Percentiles rank a stretch among this genome's conserved stretches.
phyloP scores from a whole-genome alignment of 2,888 invertebrate genomes.

The Anoplius nigerrimus region DNA sequence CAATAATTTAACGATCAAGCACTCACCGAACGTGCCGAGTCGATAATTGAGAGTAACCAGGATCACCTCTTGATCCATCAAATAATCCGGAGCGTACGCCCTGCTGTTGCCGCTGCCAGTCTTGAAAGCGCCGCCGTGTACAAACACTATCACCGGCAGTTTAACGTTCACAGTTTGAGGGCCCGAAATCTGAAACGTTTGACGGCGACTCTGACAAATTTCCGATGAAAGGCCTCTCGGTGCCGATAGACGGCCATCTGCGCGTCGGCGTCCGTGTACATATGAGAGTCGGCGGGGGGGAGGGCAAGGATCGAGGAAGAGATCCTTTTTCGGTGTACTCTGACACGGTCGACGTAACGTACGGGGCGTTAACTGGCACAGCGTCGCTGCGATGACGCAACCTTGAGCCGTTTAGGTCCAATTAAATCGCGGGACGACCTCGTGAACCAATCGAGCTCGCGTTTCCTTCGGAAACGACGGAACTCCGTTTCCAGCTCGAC shows the following conservation, averaged over 20 bases:
- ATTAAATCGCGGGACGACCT: constrained; percentile 45
- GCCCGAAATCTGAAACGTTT: constrained; percentile 37
- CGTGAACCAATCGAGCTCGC: constrained; percentile 48
- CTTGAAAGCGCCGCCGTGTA: constrained; percentile 62
- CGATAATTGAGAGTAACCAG: constrained; percentile 69
- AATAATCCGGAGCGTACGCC: constrained; percentile 58
- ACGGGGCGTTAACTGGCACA: background rate
- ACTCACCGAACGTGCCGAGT: constrained; percentile 64
- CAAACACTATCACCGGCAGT: constrained; percentile 63
- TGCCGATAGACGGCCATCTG: too few species aligned
- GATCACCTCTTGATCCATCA: constrained; percentile 63
- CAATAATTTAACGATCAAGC: too few species aligned
- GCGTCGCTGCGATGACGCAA: constrained; percentile 5
- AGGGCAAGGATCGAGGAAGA: too few species aligned
- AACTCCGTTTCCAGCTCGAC: background rate
- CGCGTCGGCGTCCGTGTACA: background rate
- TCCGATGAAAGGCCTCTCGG: background rate
- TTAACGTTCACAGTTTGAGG: constrained; percentile 1
- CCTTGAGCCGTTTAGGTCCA: constrained; percentile 48
- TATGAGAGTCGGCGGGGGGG: background rate
- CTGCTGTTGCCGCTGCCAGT: constrained; percentile 58
- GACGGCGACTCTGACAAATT: background rate
- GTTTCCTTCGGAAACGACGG: constrained; percentile 24
- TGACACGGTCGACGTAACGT: background rate
- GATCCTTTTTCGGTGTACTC: too few species aligned